Conservation (phyloP, 2,113 vertebrate genomes). For the Brachirus orientalis region DNA sequence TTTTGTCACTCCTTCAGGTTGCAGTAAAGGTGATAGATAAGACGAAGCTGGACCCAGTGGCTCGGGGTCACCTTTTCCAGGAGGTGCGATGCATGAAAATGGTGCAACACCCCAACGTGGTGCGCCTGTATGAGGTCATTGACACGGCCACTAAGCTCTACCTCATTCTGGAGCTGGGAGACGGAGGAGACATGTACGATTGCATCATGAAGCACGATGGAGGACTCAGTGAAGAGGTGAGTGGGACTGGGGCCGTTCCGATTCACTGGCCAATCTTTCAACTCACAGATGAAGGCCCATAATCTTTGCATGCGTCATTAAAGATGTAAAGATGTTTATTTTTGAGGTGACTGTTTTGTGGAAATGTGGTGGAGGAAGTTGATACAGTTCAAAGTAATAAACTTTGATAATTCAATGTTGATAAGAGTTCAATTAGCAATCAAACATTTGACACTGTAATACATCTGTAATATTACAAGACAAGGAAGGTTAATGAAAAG, state of each 20-base stretch:
- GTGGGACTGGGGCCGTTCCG: neutral
- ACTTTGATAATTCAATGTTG: too few species aligned
- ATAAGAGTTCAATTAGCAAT: too few species aligned
- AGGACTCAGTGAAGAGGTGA: slow-evolving; percentile 90
- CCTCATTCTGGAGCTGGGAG: slow-evolving; percentile 96
- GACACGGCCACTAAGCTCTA: slow-evolving; percentile 99
- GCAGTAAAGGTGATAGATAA: slow-evolving; percentile 99
- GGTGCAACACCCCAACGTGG: slow-evolving; percentile 98
- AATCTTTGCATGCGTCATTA: neutral
- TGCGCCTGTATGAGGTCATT: slow-evolving; percentile 97
- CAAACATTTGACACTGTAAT: too few species aligned
- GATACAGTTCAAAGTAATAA: too few species aligned
- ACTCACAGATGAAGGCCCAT: neutral
- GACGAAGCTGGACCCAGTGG: slow-evolving; percentile 94
- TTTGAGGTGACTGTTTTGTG: neutral
- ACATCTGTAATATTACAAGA: neutral
- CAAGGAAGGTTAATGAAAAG: too few species aligned
- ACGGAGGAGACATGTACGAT: slow-evolving; percentile 98
- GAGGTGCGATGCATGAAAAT: slow-evolving; percentile 99
- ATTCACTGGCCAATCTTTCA: too few species aligned
- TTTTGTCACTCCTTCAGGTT: slow-evolving; percentile 74
- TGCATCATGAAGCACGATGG: slow-evolving; percentile 99
- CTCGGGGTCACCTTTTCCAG: slow-evolving; percentile 96
- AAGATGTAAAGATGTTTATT: neutral
- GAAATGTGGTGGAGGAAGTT: slow-evolving; percentile 11